Evolutionary conservation across 2,113 vertebrate genomes (phyloP).

Genomic region (Melospiza georgiana): DNA sequence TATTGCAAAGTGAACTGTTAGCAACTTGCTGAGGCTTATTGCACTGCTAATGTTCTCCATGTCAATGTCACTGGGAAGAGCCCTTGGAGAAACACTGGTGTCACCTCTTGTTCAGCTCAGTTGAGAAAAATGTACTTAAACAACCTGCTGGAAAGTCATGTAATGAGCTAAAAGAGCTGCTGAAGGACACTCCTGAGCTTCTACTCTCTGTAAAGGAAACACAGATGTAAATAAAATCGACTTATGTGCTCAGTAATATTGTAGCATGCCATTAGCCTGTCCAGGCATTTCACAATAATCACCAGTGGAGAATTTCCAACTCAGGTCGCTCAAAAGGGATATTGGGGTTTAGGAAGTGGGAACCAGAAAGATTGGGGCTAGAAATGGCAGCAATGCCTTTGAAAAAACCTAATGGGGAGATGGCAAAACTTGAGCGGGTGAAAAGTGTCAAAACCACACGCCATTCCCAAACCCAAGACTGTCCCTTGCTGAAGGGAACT

Average conservation of each 20-base stretch:
- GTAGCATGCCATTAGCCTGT: rapidly evolving
- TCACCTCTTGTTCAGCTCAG: background rate
- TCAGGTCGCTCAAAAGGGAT: background rate
- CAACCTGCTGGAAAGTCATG: background rate
- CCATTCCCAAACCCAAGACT: background rate
- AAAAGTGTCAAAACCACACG: background rate
- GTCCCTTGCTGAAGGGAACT: background rate
- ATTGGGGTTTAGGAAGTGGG: background rate
- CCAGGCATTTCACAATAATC: background rate
- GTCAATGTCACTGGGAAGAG: background rate
- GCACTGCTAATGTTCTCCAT: background rate
- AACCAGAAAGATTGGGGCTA: background rate
- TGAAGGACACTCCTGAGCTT: background rate
- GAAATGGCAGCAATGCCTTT: background rate
- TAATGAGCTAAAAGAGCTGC: background rate
- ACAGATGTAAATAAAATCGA: background rate
- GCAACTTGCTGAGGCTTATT: background rate
- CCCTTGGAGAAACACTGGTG: background rate
- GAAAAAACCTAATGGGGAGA: background rate
- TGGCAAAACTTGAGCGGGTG: rapidly evolving
- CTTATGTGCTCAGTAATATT: rapidly evolving
- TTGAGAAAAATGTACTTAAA: background rate
- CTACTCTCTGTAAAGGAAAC: background rate
- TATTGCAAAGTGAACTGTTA: background rate
- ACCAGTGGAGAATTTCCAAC: background rate